Base-by-base conservation (phyloP, 2,113 vertebrate species). In the Myotis yumanensis region DNA sequence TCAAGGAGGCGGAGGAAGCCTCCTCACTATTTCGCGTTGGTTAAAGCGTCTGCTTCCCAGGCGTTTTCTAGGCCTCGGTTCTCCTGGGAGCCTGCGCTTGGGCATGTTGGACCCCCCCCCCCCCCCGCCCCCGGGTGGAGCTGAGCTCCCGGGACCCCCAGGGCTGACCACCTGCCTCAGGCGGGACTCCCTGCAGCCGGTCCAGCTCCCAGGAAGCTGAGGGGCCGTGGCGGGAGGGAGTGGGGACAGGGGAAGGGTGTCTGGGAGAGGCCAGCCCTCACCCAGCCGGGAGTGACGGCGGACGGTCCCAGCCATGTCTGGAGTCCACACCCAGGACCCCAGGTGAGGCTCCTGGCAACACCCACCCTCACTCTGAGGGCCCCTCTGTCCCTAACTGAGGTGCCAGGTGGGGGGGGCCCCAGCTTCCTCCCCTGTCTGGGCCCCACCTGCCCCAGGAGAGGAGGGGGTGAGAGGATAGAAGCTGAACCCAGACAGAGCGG, bases 161-260 rank as follows among this genome's bases (percentile, higher is more conserved):
- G 48, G 16, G 20, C 22, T 68, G 89, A 51, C 7, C 22, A 4
- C 9, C 11, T 66, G 32, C 37, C 81, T 76, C 30, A 73, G 46
- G 86, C 1, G 75, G 51, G 32, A 59, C 76, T 17, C 43, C 51
- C 57, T 80, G 4, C 40, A 35, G n/a, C 11, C 77, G n/a, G 28
- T 23, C 75, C 32, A 51, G 62, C n/a, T 84, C 83, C 77, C 66
- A 51, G 35, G 28, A 83, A 80, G 80, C n/a, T 14, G 22, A 90
- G 5, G 72, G 23, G 10, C 28, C 8, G 1, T 6, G n/a, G 57
- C 3, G 32, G 17, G 22, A 11, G 25, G 5, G 7, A 5, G 7
- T 30, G 54, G 32, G 4, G 8, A 35, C 5, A 12, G 7, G 20
- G 17, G 20, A 54, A 51, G 54, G 30, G 25, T 6, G 4, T 3